Evolutionary conservation across 2,113 vertebrate genomes (phyloP).

Genomic region (Meleagris gallopavo): DNA sequence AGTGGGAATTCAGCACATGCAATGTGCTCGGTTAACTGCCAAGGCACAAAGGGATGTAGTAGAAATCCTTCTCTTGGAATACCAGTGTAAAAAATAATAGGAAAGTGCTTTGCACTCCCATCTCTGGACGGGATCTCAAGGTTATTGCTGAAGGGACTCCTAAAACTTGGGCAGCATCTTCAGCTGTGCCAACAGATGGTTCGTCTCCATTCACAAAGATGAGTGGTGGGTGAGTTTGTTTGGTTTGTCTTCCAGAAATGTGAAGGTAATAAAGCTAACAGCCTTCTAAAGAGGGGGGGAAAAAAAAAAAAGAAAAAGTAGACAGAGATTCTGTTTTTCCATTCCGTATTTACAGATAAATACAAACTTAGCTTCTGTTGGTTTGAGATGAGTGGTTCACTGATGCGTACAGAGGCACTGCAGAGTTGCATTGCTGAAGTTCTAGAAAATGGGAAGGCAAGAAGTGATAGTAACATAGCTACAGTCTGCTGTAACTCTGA

Average conservation of each 20-base stretch:
- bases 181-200: accelerated
- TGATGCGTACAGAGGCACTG: accelerated
- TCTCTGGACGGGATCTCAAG: neutral
- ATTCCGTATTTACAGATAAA: neutral
- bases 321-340: too few species aligned
- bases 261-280: neutral
- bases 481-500: neutral
- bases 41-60: neutral
- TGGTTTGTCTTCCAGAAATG: neutral
- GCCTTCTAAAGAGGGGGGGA: neutral
- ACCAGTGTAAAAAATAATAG: neutral
- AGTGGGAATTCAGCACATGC: neutral
- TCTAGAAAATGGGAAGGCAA: neutral
- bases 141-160: neutral
- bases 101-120: neutral
- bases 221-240: neutral
- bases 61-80: neutral
- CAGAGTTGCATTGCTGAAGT: neutral
- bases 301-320: neutral
- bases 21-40: neutral
- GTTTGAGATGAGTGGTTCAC: neutral
- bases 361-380: accelerated
- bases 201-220: neutral
- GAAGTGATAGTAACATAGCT: neutral
- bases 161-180: neutral